phyloP scores from a whole-genome alignment of 2,797 vertebrate species.

The Rhinatrema bivittatum region DNA sequence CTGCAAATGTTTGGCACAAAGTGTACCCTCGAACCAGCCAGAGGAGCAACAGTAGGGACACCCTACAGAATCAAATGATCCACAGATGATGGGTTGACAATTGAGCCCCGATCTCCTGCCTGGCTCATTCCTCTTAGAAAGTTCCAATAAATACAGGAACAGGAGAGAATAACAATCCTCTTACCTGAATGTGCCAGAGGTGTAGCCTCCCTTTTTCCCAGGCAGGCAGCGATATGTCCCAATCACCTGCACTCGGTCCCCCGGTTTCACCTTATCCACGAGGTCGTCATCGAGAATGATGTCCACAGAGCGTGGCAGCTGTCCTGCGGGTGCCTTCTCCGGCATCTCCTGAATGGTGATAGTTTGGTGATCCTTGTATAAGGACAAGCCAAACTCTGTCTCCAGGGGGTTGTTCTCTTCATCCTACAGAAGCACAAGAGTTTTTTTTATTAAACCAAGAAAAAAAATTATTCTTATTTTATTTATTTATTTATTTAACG shows the following conservation, averaged over 20 bases:
- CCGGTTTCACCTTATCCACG: conserved; percentile 86
- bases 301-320: conserved; percentile 91
- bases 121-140: too few species aligned
- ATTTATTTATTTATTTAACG: too few species aligned
- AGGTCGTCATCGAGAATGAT: conserved; percentile 91
- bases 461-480: background rate
- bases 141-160: too few species aligned
- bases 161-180: too few species aligned
- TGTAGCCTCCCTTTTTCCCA: conserved; percentile 88
- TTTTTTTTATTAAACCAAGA: too few species aligned
- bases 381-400: conserved; percentile 87
- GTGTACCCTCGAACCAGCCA: too few species aligned
- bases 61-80: too few species aligned
- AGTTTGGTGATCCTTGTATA: conserved; percentile 94
- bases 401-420: conserved; percentile 96
- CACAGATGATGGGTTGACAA: too few species aligned
- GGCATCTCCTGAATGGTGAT: conserved; percentile 98
- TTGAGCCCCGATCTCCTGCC: too few species aligned
- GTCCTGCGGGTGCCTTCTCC: conserved; percentile 91
- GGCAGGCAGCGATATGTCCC: conserved; percentile 94
- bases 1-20: too few species aligned
- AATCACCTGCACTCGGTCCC: conserved; percentile 84
- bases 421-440: conserved; percentile 55
- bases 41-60: too few species aligned
- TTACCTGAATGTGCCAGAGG: conserved; percentile 90